phyloP scores from a whole-genome alignment of 1,140 invertebrate species.

The Ceratina calcarata region DNA sequence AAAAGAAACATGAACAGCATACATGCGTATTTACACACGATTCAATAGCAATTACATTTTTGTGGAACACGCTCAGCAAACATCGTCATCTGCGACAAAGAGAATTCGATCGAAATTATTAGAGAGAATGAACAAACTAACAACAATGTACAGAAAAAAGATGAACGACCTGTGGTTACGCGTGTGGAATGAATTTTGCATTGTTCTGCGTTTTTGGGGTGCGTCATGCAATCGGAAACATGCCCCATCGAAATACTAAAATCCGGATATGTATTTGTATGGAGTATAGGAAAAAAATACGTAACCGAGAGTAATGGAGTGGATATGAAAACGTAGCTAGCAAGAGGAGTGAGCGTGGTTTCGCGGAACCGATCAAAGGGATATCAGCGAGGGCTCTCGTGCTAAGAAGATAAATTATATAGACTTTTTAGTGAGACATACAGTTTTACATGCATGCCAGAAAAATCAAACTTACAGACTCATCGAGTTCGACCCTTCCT shows the following conservation, averaged over 20 bases:
- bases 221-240: constrained; percentile 1
- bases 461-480: no score
- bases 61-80: constrained; percentile 34
- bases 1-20: constrained; percentile 10
- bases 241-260: constrained; percentile 61
- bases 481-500: neutral
- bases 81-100: constrained; percentile 29
- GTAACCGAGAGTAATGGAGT: constrained; percentile 62
- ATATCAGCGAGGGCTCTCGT: neutral
- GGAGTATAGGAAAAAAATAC: constrained; percentile 73
- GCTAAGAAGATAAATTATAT: neutral
- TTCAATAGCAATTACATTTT: constrained; percentile 39
- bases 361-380: constrained; percentile 35
- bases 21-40: constrained; percentile 22
- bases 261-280: constrained; percentile 63
- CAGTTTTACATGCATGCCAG: neutral
- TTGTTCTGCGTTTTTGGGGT: constrained; percentile 22
- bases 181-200: constrained; percentile 34
- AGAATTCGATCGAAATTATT: constrained; percentile 9
- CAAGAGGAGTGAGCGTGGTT: constrained; percentile 45
- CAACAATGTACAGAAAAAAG: constrained; percentile 20
- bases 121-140: constrained; percentile 6
- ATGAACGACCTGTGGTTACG: constrained; percentile 19
- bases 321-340: constrained; percentile 69
- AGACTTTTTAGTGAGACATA: neutral